Percentiles rank a stretch among this genome's conserved stretches.
Evolutionary conservation across 2,888 invertebrate species (phyloP).

Genomic region (Galeopsomyia nigrocyanea): DNA sequence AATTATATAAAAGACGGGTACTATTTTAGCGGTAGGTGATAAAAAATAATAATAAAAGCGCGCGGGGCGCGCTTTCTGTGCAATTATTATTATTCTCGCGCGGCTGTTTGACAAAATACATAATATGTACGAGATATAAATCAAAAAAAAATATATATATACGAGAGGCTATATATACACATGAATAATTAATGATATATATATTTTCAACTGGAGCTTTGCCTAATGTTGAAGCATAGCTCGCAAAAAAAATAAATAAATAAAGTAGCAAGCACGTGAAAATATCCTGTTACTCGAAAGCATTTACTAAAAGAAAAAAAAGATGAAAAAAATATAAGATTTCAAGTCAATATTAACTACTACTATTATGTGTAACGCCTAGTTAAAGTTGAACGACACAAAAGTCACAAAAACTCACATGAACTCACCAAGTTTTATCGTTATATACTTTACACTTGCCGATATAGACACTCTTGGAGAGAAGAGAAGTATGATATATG

Average conservation of each 20-base stretch:
- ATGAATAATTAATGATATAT: slow-evolving; percentile 24
- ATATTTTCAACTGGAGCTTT: slow-evolving; percentile 40
- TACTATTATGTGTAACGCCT: slow-evolving; percentile 33
- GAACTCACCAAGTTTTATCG: slow-evolving; percentile 20
- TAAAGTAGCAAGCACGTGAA: slow-evolving; percentile 27
- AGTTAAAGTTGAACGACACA: slow-evolving; percentile 34
- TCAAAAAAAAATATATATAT: slow-evolving; percentile 10
- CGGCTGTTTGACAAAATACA: slow-evolving; percentile 19
- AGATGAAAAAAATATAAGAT: slow-evolving; percentile 25
- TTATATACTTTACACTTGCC: background rate
- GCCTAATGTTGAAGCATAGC: slow-evolving; percentile 24
- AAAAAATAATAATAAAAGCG: slow-evolving; percentile 5
- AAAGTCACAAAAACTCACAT: background rate
- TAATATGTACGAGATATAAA: background rate
- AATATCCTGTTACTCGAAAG: slow-evolving; percentile 4
- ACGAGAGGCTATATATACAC: background rate
- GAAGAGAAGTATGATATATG: slow-evolving; percentile 4
- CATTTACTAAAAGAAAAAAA: slow-evolving; percentile 15
- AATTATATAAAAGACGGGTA: slow-evolving; percentile 38
- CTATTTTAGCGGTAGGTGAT: slow-evolving; percentile 35
- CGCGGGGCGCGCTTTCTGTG: slow-evolving; percentile 29
- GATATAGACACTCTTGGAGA: too few species aligned
- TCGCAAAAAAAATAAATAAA: slow-evolving; percentile 13
- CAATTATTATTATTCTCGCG: slow-evolving; percentile 33
- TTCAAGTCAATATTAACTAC: slow-evolving; percentile 45